Conservation (phyloP, 2,888 invertebrate species). For the Zhengitettix transpicula region DNA sequence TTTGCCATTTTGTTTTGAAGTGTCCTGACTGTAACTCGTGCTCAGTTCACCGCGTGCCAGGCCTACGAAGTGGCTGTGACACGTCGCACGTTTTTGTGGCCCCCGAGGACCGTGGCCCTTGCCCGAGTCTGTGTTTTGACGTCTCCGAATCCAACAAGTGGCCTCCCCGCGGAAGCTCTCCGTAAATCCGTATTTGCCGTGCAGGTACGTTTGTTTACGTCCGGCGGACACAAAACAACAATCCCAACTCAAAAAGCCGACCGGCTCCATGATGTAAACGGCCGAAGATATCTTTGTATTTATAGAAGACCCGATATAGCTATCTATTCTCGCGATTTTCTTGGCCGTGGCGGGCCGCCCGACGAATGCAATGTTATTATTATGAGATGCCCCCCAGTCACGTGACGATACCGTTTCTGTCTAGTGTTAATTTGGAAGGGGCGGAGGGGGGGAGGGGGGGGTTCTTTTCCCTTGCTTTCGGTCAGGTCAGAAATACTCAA, state of each 20-base stretch:
- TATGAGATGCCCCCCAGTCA: background rate
- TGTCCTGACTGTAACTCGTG: too few species aligned
- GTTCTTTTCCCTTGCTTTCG: constrained; percentile 1
- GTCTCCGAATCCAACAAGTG: too few species aligned
- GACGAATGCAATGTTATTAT: background rate
- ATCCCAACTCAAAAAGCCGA: background rate
- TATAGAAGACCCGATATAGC: background rate
- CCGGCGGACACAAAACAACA: background rate
- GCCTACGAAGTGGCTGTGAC: too few species aligned
- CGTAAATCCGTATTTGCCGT: too few species aligned
- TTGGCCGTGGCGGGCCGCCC: background rate
- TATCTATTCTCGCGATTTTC: background rate
- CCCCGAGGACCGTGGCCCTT: too few species aligned
- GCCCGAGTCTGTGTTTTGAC: too few species aligned
- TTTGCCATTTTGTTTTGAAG: too few species aligned
- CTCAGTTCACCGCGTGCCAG: too few species aligned
- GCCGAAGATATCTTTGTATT: background rate
- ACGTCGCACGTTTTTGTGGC: too few species aligned
- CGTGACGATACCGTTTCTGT: background rate
- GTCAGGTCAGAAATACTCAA: constrained; percentile 9
- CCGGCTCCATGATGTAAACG: background rate
- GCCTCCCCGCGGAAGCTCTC: too few species aligned
- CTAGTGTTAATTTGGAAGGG: background rate
- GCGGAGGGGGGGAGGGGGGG: background rate
- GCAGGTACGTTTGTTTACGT: too few species aligned